Evolutionary conservation across 2,888 invertebrate genomes (phyloP).

Genomic region (Zygogramma bicolorata): DNA sequence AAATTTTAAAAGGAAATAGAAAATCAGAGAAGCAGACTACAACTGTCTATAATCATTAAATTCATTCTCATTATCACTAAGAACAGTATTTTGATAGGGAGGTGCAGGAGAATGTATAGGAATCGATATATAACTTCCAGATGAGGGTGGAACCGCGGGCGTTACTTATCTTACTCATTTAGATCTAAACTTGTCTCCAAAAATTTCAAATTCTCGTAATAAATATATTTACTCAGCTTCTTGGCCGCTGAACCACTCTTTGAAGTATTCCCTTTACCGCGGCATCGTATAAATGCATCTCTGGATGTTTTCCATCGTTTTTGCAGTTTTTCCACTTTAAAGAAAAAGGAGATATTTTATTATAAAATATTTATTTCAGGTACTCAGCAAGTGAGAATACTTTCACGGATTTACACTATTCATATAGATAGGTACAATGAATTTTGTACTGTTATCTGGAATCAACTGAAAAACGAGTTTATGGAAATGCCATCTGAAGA

Average conservation of each 20-base stretch:
- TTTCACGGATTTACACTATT: slow-evolving; percentile 34
- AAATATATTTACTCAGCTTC: slow-evolving; percentile 16
- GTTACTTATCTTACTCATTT: neutral
- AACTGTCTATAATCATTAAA: slow-evolving; percentile 7
- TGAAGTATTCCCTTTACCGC: neutral
- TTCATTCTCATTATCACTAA: neutral
- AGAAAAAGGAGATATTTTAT: neutral
- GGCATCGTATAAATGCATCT: slow-evolving; percentile 15
- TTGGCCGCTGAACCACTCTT: slow-evolving; percentile 17
- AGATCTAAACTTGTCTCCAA: neutral
- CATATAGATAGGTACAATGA: slow-evolving; percentile 26
- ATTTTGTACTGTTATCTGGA: slow-evolving; percentile 26
- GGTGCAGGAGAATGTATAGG: neutral
- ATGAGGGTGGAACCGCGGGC: neutral
- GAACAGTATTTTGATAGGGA: slow-evolving; percentile 3
- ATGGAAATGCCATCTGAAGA: slow-evolving; percentile 40
- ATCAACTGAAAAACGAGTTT: slow-evolving; percentile 21
- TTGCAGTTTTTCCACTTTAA: neutral
- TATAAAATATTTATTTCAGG: slow-evolving; percentile 25
- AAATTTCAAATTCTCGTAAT: slow-evolving; percentile 14
- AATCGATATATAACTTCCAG: neutral
- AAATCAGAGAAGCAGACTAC: neutral
- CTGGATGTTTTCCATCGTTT: slow-evolving; percentile 8
- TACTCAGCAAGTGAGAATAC: slow-evolving; percentile 32
- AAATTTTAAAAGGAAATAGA: slow-evolving; percentile 9